Evolutionary conservation across 2,888 invertebrate genomes (phyloP).

Genomic region (Melikaiella ostensackeni): DNA sequence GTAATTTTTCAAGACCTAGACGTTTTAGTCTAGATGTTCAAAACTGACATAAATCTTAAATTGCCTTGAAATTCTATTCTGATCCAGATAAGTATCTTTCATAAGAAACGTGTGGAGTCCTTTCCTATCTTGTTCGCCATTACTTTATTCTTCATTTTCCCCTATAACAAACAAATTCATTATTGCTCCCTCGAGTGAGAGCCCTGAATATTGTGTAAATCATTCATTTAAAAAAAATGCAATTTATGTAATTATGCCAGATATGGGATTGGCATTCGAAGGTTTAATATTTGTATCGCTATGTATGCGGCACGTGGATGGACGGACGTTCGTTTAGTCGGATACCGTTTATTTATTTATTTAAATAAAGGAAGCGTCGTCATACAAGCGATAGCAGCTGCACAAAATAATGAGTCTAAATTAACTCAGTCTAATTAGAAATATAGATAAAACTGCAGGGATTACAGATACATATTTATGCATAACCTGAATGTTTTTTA

Average conservation of each 20-base stretch:
- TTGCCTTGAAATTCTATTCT: neutral
- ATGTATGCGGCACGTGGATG: constrained; percentile 56
- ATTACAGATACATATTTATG: neutral
- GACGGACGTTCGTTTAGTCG: constrained; percentile 65
- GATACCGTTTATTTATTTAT: no score
- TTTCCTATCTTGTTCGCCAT: no score
- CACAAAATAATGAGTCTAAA: neutral
- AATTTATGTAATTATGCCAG: neutral
- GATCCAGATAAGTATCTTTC: neutral
- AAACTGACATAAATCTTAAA: neutral
- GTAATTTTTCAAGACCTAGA: neutral
- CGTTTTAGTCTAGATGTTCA: neutral
- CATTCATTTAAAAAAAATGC: neutral
- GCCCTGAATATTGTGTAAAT: no score
- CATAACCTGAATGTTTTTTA: neutral
- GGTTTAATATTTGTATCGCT: neutral
- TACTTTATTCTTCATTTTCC: no score
- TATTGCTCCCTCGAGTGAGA: no score
- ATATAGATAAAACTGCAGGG: neutral
- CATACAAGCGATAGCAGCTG: constrained; percentile 4
- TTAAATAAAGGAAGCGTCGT: no score
- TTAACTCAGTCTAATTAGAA: neutral
- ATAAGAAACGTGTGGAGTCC: no score
- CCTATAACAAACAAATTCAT: no score
- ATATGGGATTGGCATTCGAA: neutral